A percentile compares a stretch with the other conserved stretches of the same genome.
phyloP scores from a whole-genome alignment of 1,140 invertebrate genomes.

The Calycopis cecrops region DNA sequence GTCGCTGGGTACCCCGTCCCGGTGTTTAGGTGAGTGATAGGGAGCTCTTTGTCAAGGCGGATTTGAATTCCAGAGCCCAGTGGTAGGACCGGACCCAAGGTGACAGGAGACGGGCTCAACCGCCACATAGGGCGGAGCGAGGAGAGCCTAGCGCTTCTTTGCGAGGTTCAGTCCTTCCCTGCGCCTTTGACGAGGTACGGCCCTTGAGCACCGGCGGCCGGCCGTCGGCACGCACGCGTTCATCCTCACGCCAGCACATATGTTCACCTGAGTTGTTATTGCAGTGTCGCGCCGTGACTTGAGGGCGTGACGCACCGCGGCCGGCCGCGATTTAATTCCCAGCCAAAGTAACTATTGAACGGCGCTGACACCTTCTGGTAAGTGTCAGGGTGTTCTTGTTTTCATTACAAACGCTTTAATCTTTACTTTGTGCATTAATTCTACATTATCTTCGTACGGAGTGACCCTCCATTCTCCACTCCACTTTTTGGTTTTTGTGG shows the following conservation, averaged over 20 bases:
- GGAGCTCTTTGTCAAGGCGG: slow-evolving; percentile 37
- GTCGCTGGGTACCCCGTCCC: slow-evolving; percentile 81
- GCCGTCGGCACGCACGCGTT: slow-evolving; percentile 68
- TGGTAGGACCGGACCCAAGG: slow-evolving; percentile 77
- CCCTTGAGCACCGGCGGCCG: slow-evolving; percentile 35
- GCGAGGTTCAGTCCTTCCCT: slow-evolving; percentile 82
- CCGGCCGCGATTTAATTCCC: slow-evolving; percentile 58
- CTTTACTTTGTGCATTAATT: slow-evolving; percentile 71
- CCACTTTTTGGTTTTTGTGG: slow-evolving; percentile 26
- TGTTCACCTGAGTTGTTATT: slow-evolving; percentile 71
- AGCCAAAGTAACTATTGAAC: slow-evolving; percentile 72
- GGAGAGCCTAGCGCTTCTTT: slow-evolving; percentile 74
- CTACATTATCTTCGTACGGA: slow-evolving; percentile 5
- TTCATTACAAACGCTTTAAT: slow-evolving; percentile 68
- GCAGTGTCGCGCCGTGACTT: slow-evolving; percentile 57
- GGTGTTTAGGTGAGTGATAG: slow-evolving; percentile 78
- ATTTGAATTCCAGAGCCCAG: slow-evolving; percentile 76
- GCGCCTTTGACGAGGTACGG: slow-evolving; percentile 75
- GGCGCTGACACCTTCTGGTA: slow-evolving; percentile 65
- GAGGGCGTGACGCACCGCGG: slow-evolving; percentile 66
- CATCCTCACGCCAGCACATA: slow-evolving; percentile 62
- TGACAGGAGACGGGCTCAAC: slow-evolving; percentile 77
- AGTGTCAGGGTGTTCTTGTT: slow-evolving; percentile 72
- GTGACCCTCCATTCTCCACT: slow-evolving; percentile 9
- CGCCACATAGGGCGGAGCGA: slow-evolving; percentile 65